These are phyloP conservation scores for Cryptocephalus primarius DNA, from an alignment of 2,888 invertebrate species.

Conservation along the genomic window DNA sequence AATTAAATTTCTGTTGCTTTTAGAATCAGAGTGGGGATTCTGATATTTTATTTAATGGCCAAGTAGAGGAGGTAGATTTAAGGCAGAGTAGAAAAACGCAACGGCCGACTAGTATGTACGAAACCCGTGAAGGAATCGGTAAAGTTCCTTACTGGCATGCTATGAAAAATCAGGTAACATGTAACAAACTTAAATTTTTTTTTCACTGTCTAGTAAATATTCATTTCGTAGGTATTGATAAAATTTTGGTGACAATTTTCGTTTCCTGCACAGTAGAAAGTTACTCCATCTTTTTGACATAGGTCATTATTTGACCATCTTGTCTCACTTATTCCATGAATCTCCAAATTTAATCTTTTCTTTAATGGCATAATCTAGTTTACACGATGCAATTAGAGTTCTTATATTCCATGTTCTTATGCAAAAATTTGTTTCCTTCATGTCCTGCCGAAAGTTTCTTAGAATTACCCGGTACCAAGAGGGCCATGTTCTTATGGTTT, in stretches of 20 bases:
- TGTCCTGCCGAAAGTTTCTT: too few species aligned
- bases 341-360: too few species aligned
- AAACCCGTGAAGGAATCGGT: constrained; percentile 57
- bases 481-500: too few species aligned
- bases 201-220: background rate
- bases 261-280: background rate
- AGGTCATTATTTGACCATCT: too few species aligned
- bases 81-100: constrained; percentile 36
- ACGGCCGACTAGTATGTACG: constrained; percentile 81
- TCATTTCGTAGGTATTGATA: background rate
- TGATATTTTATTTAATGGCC: constrained; percentile 7
- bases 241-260: background rate
- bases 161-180: constrained; percentile 29
- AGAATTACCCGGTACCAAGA: too few species aligned
- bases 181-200: constrained; percentile 1
- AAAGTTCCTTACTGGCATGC: constrained; percentile 34
- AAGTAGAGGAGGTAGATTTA: constrained; percentile 20
- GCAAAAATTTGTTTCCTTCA: too few species aligned
- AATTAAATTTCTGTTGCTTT: constrained; percentile 4
- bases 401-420: too few species aligned
- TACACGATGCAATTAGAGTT: too few species aligned
- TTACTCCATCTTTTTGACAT: too few species aligned
- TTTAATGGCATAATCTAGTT: too few species aligned
- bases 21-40: constrained; percentile 13
- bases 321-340: too few species aligned